Conservation (phyloP, 1,140 invertebrate genomes). For the Temnothorax longispinosus region DNA sequence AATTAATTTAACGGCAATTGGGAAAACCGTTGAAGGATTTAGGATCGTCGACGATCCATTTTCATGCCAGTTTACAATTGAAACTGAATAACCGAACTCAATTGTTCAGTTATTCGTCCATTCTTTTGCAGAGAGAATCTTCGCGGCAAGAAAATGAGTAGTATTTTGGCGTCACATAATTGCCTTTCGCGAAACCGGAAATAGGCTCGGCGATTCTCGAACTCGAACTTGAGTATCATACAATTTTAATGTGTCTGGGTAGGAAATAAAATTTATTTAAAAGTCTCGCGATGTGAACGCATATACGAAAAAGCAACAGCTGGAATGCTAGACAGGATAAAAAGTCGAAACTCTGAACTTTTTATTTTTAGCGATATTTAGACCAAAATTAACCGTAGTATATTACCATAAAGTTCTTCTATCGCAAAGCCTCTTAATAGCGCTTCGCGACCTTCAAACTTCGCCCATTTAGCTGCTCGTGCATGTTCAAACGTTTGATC, state of each 20-base stretch:
- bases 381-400: not conserved
- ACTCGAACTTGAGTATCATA: not conserved
- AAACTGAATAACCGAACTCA: too few relatives aligned
- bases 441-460: not conserved
- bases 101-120: not conserved
- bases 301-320: not conserved
- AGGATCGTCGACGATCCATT: not conserved
- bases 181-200: not conserved
- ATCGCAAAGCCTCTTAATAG: not conserved
- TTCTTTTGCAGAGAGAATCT: not conserved
- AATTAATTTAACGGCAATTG: slow-evolving; percentile 2
- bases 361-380: not conserved
- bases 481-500: not conserved
- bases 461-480: not conserved
- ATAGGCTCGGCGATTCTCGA: not conserved
- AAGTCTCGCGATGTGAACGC: not conserved
- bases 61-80: not conserved
- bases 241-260: not conserved
- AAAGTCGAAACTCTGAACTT: not conserved
- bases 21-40: not conserved
- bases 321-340: not conserved
- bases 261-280: not conserved
- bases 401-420: not conserved
- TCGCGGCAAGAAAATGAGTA: not conserved
- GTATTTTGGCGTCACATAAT: not conserved